Evolutionary conservation across 2,888 invertebrate genomes (phyloP), one percentile per base, ranked within the genome.

Genomic region (Dilophus febrilis): DNA sequence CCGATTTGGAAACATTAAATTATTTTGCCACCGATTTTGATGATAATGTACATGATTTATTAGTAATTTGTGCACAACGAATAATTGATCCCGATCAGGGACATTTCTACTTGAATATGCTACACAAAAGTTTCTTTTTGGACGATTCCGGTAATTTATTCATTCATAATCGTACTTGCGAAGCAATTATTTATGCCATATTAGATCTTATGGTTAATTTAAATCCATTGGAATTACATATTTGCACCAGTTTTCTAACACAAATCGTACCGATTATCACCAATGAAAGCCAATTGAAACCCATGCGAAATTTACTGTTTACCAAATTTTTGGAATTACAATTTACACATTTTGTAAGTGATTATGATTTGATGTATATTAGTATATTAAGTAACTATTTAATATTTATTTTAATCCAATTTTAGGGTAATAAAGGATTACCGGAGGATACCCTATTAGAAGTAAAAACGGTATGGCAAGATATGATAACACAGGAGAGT

Each of bases 381-480:
- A n/a, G n/a, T n/a, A n/a, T n/a, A n/a, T n/a, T n/a, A n/a, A n/a
- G n/a, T n/a, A n/a, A n/a, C n/a, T n/a, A n/a, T n/a, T n/a, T n/a
- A n/a, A n/a, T n/a, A n/a, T n/a, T n/a, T n/a, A n/a, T n/a, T n/a
- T n/a, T n/a, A n/a, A 12, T 38, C 14, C 26, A 18, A 12, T 32
- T 22, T 16, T 31, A 41, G 18, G n/a, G 26, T 2, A 32, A 22
- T n/a, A 54, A 58, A 36, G 50, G 51, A 42, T 45, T 61, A 13
- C 56, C 57, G 0, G 56, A 57, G 42, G 71, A 69, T 45, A 69
- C 71, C 11, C 56, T 71, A 47, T 63, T 65, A 63, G 73, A 72
- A 56, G 58, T 67, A 30, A 67, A 65, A 16, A 65, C 68, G 13
- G 65, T 71, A 31, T 72, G 73, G 72, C 70, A 68, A 50, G 71